Conservation (phyloP, 2,888 invertebrate species). For the Lamellibrachia columna region DNA sequence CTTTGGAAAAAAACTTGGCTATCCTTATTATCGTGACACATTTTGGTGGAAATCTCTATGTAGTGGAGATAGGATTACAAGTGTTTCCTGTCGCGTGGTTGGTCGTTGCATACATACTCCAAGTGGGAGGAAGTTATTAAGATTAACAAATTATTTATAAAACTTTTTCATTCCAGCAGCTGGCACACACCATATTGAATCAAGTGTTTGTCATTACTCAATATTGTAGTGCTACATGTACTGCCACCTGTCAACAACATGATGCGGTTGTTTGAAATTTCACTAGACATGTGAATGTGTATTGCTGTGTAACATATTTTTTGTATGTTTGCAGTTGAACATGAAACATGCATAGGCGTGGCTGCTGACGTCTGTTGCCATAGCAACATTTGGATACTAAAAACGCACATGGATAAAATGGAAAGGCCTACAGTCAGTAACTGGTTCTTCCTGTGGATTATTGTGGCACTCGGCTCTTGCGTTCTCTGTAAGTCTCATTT, state of each 20-base stretch:
- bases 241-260: neutral
- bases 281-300: neutral
- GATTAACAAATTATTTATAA: slow-evolving; percentile 3
- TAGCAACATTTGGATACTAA: slow-evolving; percentile 4
- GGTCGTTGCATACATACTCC: neutral
- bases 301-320: neutral
- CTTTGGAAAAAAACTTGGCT: neutral
- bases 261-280: neutral
- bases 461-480: neutral
- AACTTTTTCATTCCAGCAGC: neutral
- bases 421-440: neutral
- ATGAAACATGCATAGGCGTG: neutral
- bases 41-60: neutral
- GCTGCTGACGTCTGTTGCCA: neutral
- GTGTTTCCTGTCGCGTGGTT: neutral
- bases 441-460: slow-evolving; percentile 9
- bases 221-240: neutral
- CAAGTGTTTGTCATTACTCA: neutral
- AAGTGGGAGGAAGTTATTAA: neutral
- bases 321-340: neutral
- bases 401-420: slow-evolving; percentile 9
- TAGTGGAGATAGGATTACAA: slow-evolving; percentile 16
- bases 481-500: neutral
- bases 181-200: neutral
- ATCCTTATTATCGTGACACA: neutral